These are phyloP conservation scores for Tachyglossus aculeatus DNA, from an alignment of 2,797 vertebrate species.

Conservation along the genomic window DNA sequence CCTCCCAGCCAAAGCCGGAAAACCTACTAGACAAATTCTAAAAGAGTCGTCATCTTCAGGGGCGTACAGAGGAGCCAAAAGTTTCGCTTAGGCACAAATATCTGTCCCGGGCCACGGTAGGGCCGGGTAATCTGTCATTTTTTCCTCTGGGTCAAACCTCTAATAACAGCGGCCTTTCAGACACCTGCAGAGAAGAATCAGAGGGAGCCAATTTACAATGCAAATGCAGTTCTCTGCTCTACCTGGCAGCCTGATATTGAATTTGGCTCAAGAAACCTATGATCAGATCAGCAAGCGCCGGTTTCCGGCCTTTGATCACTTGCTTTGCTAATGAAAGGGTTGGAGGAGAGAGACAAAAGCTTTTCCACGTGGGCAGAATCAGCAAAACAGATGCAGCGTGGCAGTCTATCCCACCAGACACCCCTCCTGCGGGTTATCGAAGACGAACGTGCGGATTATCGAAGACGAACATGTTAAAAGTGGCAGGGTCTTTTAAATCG, in stretches of 20 bases:
- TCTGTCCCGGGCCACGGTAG: neutral
- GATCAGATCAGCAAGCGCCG: constrained; percentile 38
- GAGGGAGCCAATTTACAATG: constrained; percentile 38
- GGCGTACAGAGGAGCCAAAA: constrained; percentile 25
- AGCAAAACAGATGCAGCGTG: constrained; percentile 41
- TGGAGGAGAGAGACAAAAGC: constrained; percentile 44
- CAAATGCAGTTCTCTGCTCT: constrained; percentile 20
- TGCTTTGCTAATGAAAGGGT: constrained; percentile 15
- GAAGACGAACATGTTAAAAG: constrained; percentile 45
- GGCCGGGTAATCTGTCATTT: neutral
- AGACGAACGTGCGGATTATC: constrained; percentile 40
- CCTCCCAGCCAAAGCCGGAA: neutral
- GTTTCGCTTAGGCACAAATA: neutral
- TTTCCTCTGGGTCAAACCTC: constrained; percentile 16
- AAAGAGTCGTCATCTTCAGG: neutral
- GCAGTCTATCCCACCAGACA: constrained; percentile 56
- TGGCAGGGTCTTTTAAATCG: constrained; percentile 56
- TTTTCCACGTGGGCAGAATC: constrained; percentile 45
- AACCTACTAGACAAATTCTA: no score
- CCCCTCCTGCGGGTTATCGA: no score
- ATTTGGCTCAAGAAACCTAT: constrained; percentile 13
- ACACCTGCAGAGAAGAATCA: neutral
- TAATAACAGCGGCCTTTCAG: constrained; percentile 3
- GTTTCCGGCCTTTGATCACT: constrained; percentile 40
- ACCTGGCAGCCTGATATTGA: constrained; percentile 18